Base-by-base conservation (phyloP, 2,888 invertebrate genomes). In the Aporophyla nigra region DNA sequence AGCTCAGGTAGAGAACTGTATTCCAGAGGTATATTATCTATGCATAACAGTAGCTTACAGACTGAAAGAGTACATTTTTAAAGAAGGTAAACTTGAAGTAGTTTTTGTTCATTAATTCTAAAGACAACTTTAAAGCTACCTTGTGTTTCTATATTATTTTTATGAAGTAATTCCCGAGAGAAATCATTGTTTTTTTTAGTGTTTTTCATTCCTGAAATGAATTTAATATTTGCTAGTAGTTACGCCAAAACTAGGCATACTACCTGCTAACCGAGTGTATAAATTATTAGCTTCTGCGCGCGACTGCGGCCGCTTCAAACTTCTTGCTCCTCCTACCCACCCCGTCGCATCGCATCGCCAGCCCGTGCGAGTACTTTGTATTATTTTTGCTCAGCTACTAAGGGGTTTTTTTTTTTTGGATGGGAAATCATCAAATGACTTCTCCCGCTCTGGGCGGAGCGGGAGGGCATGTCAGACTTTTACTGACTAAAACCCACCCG, bases 181-280 rank as follows among this genome's bases (percentile, higher is more conserved):
- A 89, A 90, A 89, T 90, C 83, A 84, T 74, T 68, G 80, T 85
- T 83, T 87, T 85, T 84, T 75, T 75, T 82, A 81, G 77, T 82
- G 54, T 86, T 79, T 66, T 86, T 86, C 80, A 77, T 81, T 71
- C 73, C 73, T 43, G 67, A 83, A 89, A 86, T 86, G 73, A 85
- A 88, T 80, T 80, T 71, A 82, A 69, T 72, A 87, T 83, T n/a
- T 19, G 40, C 2, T 43, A 40, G 19, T 12, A 43, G 27, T 56
- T 27, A 62, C 6, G 24, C 19, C 7, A 21, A 59, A 77, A 7
- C 24, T 24, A 19, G 46, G 24, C 24, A 46, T 19, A 16, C 19
- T 24, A 12, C 24, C 7, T 65, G 19, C 1, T 10, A 12, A 10
- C 43, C 43, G 12, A 46, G 43, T 46, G 9, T 46, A 46, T 3